Percentiles rank a stretch among this genome's conserved stretches.
Evolutionary conservation across 2,888 invertebrate species (phyloP).

Genomic region (Lucinisca nassula): DNA sequence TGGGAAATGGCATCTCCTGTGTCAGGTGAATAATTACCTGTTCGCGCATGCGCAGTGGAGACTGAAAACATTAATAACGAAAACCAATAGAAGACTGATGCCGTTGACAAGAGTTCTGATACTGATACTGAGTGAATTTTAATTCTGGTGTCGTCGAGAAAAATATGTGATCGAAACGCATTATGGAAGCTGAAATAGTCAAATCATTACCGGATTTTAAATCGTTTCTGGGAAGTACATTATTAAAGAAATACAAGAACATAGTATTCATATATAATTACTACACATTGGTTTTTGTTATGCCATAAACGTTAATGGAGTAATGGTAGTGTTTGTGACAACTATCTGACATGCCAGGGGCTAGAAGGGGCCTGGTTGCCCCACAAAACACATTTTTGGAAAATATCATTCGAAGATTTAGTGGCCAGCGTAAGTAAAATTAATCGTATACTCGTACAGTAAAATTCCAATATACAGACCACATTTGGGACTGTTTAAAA

Average conservation of each 20-base stretch:
- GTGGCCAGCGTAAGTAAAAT: constrained; percentile 98
- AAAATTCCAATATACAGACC: too few relatives aligned
- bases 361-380: constrained; percentile 96
- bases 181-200: not conserved
- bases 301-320: too few relatives aligned
- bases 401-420: constrained; percentile 99
- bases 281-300: too few relatives aligned
- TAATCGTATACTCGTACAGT: too few relatives aligned
- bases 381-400: constrained; percentile 99
- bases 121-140: not conserved
- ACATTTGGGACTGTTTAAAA: too few relatives aligned
- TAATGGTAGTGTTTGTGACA: not conserved
- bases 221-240: not conserved
- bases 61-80: constrained; percentile 60
- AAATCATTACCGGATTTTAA: not conserved
- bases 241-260: too few relatives aligned
- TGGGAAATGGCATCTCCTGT: constrained; percentile 10
- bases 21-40: constrained; percentile 78
- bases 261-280: too few relatives aligned
- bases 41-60: constrained; percentile 72
- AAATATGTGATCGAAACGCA: not conserved
- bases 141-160: constrained; percentile 10
- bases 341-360: constrained; percentile 83
- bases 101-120: constrained; percentile 15
- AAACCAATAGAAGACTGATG: constrained; percentile 58